These are phyloP conservation scores for Caenorhabditis drosophilae DNA, from an alignment of 2,888 invertebrate genomes.

Conservation along the genomic window DNA sequence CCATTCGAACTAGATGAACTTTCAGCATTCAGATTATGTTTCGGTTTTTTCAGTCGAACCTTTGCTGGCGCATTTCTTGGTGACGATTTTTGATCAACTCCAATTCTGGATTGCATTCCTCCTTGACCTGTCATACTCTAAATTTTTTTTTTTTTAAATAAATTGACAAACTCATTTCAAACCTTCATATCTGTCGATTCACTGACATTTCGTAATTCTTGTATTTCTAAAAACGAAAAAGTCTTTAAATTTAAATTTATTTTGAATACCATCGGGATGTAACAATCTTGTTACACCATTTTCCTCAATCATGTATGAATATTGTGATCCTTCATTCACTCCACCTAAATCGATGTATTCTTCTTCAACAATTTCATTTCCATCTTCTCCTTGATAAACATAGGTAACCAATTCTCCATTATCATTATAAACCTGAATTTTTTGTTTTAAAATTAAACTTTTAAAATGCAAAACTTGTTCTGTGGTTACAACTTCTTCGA, in stretches of 20 bases:
- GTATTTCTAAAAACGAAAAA: no score
- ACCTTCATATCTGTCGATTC: no score
- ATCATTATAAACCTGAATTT: conserved; percentile 3
- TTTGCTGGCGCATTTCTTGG: no score
- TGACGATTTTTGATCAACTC: no score
- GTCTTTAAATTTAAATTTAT: not conserved
- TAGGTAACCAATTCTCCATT: conserved; percentile 6
- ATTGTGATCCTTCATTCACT: conserved; percentile 1
- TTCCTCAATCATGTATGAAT: conserved; percentile 3
- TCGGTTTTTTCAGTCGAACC: no score
- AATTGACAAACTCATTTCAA: not conserved
- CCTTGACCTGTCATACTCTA: not conserved
- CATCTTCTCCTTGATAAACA: not conserved
- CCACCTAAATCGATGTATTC: conserved; percentile 2
- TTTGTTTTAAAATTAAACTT: not conserved
- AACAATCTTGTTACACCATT: conserved; percentile 1
- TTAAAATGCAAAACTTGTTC: not conserved
- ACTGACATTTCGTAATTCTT: no score
- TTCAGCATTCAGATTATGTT: no score
- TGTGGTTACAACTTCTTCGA: conserved; percentile 3
- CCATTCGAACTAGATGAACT: no score
- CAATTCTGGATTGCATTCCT: not conserved
- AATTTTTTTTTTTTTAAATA: not conserved
- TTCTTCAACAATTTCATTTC: conserved; percentile 5
- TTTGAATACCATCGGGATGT: not conserved